Evolutionary conservation across 2,888 invertebrate genomes (phyloP).

Genomic region (Nezara viridula): DNA sequence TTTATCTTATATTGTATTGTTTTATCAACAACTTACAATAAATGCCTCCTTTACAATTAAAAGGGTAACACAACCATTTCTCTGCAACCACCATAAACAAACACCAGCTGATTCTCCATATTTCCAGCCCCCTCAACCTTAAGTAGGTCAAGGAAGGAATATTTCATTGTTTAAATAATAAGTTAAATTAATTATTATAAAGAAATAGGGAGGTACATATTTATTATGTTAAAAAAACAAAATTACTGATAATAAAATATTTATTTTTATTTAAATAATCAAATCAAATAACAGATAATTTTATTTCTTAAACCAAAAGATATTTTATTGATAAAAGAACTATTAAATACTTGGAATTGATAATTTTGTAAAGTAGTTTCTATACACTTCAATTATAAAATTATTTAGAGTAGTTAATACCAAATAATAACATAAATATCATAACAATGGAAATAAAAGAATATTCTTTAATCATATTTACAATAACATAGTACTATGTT

Average conservation of each 20-base stretch:
- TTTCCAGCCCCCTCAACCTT: constrained; percentile 23
- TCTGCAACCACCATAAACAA: background rate
- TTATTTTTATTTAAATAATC: constrained; percentile 18
- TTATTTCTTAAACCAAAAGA: background rate
- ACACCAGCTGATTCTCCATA: constrained; percentile 46
- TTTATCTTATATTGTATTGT: background rate
- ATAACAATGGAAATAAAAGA: constrained; percentile 13
- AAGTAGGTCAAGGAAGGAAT: constrained; percentile 31
- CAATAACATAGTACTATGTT: background rate
- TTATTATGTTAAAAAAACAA: background rate
- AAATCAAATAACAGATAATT: constrained; percentile 27
- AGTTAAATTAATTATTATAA: background rate
- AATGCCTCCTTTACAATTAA: constrained; percentile 42
- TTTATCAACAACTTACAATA: constrained; percentile 29
- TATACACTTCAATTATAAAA: background rate
- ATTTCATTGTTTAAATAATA: background rate
- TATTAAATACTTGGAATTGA: background rate
- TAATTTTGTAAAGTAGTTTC: background rate
- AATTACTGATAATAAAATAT: constrained; percentile 27
- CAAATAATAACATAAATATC: background rate
- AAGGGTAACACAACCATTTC: constrained; percentile 15
- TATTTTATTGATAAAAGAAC: background rate
- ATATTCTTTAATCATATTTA: constrained; percentile 12
- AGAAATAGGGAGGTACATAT: background rate
- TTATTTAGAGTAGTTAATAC: background rate